phyloP scores from a whole-genome alignment of 2,888 invertebrate genomes.

The Plemyria rubiginata region DNA sequence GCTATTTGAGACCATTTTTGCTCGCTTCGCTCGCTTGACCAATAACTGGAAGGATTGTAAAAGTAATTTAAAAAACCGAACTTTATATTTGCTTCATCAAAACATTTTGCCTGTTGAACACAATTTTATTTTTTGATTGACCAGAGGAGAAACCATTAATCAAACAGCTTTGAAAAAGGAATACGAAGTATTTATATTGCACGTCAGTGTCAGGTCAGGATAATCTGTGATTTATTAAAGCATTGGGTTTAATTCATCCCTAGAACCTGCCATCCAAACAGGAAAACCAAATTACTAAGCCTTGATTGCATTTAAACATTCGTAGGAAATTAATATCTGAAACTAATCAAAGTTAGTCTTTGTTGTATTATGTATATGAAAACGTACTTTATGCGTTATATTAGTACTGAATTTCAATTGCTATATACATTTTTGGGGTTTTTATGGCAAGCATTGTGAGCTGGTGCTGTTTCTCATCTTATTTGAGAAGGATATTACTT shows the following conservation, averaged over 20 bases:
- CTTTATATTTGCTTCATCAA: neutral
- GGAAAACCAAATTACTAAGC: constrained; percentile 38
- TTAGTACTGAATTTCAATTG: constrained; percentile 7
- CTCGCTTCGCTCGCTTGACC: too few relatives aligned
- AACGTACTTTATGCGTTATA: constrained; percentile 5
- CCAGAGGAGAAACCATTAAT: constrained; percentile 21
- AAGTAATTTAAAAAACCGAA: too few relatives aligned
- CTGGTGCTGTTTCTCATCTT: neutral
- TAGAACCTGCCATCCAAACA: constrained; percentile 18
- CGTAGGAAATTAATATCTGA: constrained; percentile 67
- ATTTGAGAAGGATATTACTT: neutral
- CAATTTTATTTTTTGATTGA: constrained; percentile 22
- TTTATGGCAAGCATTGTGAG: neutral
- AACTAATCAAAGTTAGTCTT: constrained; percentile 73
- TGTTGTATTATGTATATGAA: constrained; percentile 39
- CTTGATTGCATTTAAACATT: constrained; percentile 63
- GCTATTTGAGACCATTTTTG: too few relatives aligned
- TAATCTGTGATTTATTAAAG: constrained; percentile 32
- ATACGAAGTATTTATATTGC: constrained; percentile 31
- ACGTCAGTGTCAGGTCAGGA: constrained; percentile 32
- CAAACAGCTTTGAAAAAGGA: constrained; percentile 26
- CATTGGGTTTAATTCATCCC: constrained; percentile 20
- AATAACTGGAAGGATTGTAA: too few relatives aligned
- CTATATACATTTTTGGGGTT: constrained; percentile 1
- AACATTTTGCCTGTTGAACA: neutral